Evolutionary conservation across 2,113 vertebrate genomes (phyloP), one percentile per base, ranked within the genome.

Genomic region (Marmota monax): DNA sequence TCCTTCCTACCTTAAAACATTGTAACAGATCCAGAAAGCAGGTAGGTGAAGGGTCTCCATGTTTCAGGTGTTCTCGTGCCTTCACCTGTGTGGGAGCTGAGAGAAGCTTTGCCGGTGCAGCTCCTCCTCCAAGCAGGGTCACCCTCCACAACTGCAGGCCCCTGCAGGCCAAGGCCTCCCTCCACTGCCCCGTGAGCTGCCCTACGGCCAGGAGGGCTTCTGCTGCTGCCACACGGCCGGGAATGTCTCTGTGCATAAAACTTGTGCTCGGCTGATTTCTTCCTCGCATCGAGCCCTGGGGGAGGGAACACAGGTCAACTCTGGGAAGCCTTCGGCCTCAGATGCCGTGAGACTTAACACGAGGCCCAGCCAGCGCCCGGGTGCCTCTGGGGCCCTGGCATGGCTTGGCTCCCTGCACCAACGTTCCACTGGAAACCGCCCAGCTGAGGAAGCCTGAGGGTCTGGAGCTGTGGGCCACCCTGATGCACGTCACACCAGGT

Each of bases 171-270:
- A 22, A 37, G 42, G 27, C 63, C 6, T 63, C 61, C 61, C 61
- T 27, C 56, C 23, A 27, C 56, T 63, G 61, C 61, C 61, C 58
- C 3, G 61, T 34, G 23, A 58, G 51, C 1, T 73, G 9, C 6
- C 4, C 10, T 9, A 0, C 4, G 20, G 4, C 9, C 29, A 32
- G 6, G 8, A 2, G 16, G 10, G 12, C 17, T 9, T 9, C 23
- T 48, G 23, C 8, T 25, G 61, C 9, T 7, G 37, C 25, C 32
- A 37, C 34, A 6, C 32, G 13, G 27, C 27, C 76, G 25, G 13
- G 5, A 39, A 16, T n/a, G 18, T 8, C 82, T 42, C 20, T 2
- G 34, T 4, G 2, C 0, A 2, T 4, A 29, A 56, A 37, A 4
- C 25, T 53, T 76, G n/a, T 29, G n/a, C 53, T 45, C 32, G 4